Evolutionary conservation across 2,888 invertebrate species (phyloP), one percentile per base, ranked within the genome.

Genomic region (Drosophila conformis): DNA sequence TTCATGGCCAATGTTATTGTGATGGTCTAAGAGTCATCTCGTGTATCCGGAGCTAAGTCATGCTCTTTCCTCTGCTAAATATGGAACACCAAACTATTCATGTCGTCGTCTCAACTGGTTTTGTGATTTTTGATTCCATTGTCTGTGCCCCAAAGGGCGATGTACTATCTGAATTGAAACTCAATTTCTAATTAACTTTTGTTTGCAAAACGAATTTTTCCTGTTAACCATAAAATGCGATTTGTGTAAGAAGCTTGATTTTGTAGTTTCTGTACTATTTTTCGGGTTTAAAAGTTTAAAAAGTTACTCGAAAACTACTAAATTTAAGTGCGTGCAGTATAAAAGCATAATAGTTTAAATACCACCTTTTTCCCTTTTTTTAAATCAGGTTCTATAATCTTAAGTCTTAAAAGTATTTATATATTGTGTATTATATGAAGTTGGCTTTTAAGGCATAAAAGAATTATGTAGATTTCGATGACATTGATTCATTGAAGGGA

Each of bases 401-500:
- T 21, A 11, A 5, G 4, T 11, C 21, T 21, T n/a, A n/a, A n/a
- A 10, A 40, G 40, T n/a, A 40, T 7, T n/a, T 4, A 46, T 21
- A 15, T 15, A 4, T 46, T 0, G 15, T 21, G 4, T 15, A 8
- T 25, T 46, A 46, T 15, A 4, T 21, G 21, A 5, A 18, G 13
- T 25, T 27, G 25, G 8, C 11, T 42, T 8, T 31, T 11, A 8
- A 29, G 2, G 8, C 27, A 4, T 18, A 18, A 11, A 49, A 18
- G 8, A 38, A 48, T 11, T 40, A 57, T 68, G 49, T n/a, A 56
- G 49, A 40, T 68, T 68, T 56, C 11, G 69, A 38, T 69, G 56
- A 49, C 69, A 56, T 58, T 52, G 58, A 62, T 57, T 69, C 65
- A 70, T 71, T 57, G 70, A 52, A 52, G 21, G 13, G 18, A 13